Conservation (phyloP, 1,140 invertebrate species). For the Zaprionus ornatus region DNA sequence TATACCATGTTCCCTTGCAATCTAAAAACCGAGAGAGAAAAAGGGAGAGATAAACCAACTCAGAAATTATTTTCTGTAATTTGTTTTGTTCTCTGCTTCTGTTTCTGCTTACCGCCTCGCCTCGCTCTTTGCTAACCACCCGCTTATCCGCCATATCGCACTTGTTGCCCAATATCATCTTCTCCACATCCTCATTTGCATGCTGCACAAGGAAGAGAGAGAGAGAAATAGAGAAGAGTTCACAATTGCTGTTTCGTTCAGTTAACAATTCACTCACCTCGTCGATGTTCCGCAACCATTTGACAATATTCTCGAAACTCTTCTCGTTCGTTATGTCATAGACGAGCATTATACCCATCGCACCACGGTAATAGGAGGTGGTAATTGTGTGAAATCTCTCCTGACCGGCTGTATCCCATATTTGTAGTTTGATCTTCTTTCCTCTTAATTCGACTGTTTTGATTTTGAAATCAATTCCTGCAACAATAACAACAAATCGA, state of each 20-base stretch:
- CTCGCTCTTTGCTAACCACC: conserved; percentile 94
- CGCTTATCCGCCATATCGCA: conserved; percentile 99
- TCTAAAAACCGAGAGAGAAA: conserved; percentile 85
- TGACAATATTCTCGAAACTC: conserved; percentile 99
- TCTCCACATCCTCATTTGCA: conserved; percentile 99
- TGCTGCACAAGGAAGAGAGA: conserved; percentile 87
- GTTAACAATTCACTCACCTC: conserved; percentile 86
- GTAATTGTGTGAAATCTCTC: conserved; percentile 98
- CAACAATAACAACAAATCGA: conserved; percentile 26
- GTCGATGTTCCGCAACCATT: conserved; percentile 99
- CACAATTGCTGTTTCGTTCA: neutral
- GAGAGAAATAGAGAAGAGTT: conserved; percentile 1
- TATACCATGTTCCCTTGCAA: conserved; percentile 98
- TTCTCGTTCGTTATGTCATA: conserved; percentile 99
- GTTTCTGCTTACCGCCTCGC: conserved; percentile 89
- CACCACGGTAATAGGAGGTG: conserved; percentile 98
- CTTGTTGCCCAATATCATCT: conserved; percentile 99
- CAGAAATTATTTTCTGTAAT: neutral
- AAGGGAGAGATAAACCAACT: neutral
- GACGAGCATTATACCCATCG: conserved; percentile 99
- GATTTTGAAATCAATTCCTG: conserved; percentile 99
- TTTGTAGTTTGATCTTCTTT: conserved; percentile 99
- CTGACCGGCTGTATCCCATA: conserved; percentile 96
- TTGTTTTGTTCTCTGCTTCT: conserved; percentile 3
- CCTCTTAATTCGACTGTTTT: conserved; percentile 98